Conservation (phyloP, 2,797 vertebrate species). For the Cephalopachus bancanus region DNA sequence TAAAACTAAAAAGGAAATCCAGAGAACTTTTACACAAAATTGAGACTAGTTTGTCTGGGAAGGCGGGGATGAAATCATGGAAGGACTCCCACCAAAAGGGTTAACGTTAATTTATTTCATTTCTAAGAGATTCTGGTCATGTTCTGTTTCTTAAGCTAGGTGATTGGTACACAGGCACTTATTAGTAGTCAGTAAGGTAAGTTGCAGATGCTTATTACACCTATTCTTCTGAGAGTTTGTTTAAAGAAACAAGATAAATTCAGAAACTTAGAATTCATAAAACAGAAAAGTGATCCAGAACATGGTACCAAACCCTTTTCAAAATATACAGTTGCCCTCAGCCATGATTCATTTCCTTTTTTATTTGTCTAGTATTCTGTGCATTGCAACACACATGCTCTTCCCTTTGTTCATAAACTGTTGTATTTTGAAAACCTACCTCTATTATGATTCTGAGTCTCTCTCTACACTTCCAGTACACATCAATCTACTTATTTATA, state of each 20-base stretch:
- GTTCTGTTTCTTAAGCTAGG: background rate
- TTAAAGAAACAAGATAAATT: background rate
- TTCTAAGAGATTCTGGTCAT: background rate
- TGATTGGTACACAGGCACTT: background rate
- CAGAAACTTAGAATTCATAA: constrained; percentile 16
- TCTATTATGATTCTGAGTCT: constrained; percentile 67
- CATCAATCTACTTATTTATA: constrained; percentile 58
- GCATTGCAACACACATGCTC: constrained; percentile 14
- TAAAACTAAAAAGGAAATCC: constrained; percentile 43
- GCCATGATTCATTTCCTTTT: background rate
- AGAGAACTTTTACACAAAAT: constrained; percentile 35
- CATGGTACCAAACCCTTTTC: background rate
- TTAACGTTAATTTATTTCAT: background rate
- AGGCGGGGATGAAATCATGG: background rate
- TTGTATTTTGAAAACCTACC: constrained; percentile 52
- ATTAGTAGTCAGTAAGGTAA: constrained; percentile 23
- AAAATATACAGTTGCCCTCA: constrained; percentile 45
- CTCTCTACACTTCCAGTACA: constrained; percentile 20
- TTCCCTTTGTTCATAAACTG: constrained; percentile 60
- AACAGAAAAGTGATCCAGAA: constrained; percentile 27
- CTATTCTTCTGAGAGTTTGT: background rate
- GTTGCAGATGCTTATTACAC: background rate
- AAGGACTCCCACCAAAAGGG: background rate
- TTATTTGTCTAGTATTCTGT: background rate
- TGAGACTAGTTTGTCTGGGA: background rate